phyloP scores from a whole-genome alignment of 2,113 vertebrate genomes.

The Vireo altiloquus region DNA sequence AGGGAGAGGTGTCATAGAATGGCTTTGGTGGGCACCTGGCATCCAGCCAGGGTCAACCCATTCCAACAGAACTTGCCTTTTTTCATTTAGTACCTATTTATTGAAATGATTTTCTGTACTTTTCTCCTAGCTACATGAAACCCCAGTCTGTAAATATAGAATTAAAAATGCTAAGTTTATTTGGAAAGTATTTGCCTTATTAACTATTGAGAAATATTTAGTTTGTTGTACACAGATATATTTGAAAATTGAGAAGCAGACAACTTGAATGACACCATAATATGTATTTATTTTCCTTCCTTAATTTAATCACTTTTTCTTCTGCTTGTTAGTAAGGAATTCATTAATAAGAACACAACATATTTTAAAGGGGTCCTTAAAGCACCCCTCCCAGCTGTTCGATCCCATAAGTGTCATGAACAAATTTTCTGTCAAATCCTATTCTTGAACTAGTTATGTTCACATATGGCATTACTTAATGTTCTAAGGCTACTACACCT shows the following conservation, averaged over 20 bases:
- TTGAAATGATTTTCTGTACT: not conserved
- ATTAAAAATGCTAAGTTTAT: not conserved
- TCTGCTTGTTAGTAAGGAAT: not conserved
- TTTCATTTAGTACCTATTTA: not conserved
- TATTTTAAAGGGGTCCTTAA: not conserved
- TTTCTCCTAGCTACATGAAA: not conserved
- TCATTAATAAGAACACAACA: not conserved
- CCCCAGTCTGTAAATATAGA: not conserved
- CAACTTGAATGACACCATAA: not conserved
- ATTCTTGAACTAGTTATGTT: not conserved
- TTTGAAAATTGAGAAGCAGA: not conserved
- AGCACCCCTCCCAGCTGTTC: not conserved
- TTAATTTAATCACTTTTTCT: not conserved
- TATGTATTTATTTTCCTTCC: not conserved
- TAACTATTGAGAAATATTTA: not conserved
- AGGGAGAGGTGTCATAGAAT: not conserved
- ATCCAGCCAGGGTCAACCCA: not conserved
- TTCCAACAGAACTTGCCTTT: not conserved
- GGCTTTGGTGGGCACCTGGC: not conserved
- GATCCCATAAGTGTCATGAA: not conserved
- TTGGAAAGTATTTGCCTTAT: not conserved
- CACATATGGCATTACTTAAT: not conserved
- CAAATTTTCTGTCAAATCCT: not conserved
- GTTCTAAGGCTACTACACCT: not conserved
- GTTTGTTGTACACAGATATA: not conserved